Evolutionary conservation across 2,113 vertebrate genomes (phyloP).

Genomic region (Bettongia penicillata): DNA sequence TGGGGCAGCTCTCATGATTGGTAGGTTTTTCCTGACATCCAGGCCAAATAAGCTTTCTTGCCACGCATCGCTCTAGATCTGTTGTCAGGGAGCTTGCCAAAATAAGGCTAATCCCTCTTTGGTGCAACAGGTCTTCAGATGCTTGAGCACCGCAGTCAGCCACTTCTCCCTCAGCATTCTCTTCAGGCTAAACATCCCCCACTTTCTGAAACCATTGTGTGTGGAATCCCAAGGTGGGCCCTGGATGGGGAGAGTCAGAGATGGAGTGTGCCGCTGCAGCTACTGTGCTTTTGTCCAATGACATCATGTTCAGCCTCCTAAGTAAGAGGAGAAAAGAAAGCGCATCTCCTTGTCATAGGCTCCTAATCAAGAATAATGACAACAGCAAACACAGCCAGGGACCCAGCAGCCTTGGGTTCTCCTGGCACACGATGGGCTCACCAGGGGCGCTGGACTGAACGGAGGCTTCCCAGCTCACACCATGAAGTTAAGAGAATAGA

Average conservation of each 20-base stretch:
- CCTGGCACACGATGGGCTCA: constrained; percentile 68
- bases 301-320: no score
- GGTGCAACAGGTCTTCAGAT: neutral
- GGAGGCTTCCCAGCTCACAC: constrained; percentile 64
- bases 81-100: no score
- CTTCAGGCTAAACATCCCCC: no score
- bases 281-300: no score
- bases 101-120: no score
- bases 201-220: neutral
- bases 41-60: neutral
- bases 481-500: constrained; percentile 75
- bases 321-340: no score
- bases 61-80: neutral
- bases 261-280: neutral
- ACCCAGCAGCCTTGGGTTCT: constrained; percentile 64
- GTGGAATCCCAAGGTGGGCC: neutral
- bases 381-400: constrained; percentile 75
- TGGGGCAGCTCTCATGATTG: neutral
- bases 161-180: neutral
- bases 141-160: neutral
- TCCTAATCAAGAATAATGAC: constrained; percentile 75
- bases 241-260: neutral
- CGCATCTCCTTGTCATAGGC: neutral
- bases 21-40: neutral
- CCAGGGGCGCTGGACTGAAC: constrained; percentile 55